A percentile compares a stretch with the other conserved stretches of the same genome.
These are phyloP conservation scores for Drosophila melanosoma DNA, from an alignment of 2,888 invertebrate species.

Conservation along the genomic window DNA sequence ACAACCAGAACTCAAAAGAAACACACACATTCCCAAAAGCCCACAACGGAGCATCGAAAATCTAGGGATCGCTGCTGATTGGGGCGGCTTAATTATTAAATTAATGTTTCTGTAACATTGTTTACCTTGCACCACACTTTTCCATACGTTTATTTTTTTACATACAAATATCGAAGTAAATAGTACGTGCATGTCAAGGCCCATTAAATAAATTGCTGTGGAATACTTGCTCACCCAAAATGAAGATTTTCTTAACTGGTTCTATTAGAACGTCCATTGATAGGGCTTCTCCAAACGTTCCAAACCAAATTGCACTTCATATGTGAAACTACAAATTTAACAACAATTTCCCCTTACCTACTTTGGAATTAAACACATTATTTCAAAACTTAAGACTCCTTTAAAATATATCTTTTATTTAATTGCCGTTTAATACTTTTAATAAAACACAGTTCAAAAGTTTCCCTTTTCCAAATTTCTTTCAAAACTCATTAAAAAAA, in stretches of 20 bases:
- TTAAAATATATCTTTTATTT: not conserved
- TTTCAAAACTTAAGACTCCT: not conserved
- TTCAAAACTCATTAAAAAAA: not conserved
- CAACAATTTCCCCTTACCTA: not conserved
- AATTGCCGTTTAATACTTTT: not conserved
- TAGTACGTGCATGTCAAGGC: conserved; percentile 20
- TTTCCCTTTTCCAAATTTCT: not conserved
- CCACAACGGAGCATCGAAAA: conserved; percentile 34
- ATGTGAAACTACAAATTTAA: not conserved
- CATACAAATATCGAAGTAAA: not conserved
- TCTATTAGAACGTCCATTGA: conserved; percentile 1
- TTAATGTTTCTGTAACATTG: conserved; percentile 44
- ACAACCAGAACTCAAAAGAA: conserved; percentile 17
- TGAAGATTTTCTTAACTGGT: conserved; percentile 4
- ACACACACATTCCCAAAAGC: conserved; percentile 15
- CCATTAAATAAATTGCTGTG: conserved; percentile 28
- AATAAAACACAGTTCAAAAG: not conserved
- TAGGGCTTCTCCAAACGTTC: not conserved
- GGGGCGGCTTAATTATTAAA: conserved; percentile 62
- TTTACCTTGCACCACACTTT: conserved; percentile 16
- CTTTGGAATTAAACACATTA: not conserved
- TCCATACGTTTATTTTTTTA: not conserved
- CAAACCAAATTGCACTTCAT: not conserved
- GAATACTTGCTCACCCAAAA: conserved; percentile 16
- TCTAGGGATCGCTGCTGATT: conserved; percentile 42